Evolutionary conservation across 35 echinoderm and acorn worm genomes (phyloP).

Genomic region (Ophiothrix spiculata): DNA sequence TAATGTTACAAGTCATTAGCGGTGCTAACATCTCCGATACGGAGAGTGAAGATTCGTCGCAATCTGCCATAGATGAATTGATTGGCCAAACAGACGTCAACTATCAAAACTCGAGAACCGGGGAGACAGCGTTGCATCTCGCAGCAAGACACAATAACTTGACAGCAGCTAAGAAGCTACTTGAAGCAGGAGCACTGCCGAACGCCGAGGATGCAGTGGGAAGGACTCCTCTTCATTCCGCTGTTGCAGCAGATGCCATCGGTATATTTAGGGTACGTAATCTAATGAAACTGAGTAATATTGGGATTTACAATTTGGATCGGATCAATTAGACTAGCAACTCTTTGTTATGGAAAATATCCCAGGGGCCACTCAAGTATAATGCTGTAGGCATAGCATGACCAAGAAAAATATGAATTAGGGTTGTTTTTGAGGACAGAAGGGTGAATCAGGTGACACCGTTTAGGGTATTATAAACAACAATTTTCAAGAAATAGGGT

Average conservation of each 20-base stretch:
- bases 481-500: no score
- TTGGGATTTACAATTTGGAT: no score
- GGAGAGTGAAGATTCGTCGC: slow-evolving; percentile 38
- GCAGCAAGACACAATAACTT: slow-evolving; percentile 59
- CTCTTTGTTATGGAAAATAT: no score
- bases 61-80: slow-evolving; percentile 60
- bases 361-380: no score
- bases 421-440: no score
- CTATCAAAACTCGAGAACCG: slow-evolving; percentile 34
- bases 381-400: no score
- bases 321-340: no score
- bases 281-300: no score
- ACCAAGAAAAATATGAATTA: no score
- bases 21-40: slow-evolving; percentile 10
- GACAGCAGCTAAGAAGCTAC: slow-evolving; percentile 57
- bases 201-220: slow-evolving; percentile 68
- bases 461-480: no score
- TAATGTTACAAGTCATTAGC: slow-evolving; percentile 69
- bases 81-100: slow-evolving; percentile 54
- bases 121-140: slow-evolving; percentile 79
- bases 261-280: slow-evolving; percentile 81
- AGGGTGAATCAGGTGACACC: no score
- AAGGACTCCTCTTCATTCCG: slow-evolving; percentile 74
- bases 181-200: slow-evolving; percentile 56
- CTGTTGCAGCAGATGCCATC: slow-evolving; percentile 60